phyloP scores from a whole-genome alignment of 2,113 vertebrate species.

The Psilopogon haemacephalus region DNA sequence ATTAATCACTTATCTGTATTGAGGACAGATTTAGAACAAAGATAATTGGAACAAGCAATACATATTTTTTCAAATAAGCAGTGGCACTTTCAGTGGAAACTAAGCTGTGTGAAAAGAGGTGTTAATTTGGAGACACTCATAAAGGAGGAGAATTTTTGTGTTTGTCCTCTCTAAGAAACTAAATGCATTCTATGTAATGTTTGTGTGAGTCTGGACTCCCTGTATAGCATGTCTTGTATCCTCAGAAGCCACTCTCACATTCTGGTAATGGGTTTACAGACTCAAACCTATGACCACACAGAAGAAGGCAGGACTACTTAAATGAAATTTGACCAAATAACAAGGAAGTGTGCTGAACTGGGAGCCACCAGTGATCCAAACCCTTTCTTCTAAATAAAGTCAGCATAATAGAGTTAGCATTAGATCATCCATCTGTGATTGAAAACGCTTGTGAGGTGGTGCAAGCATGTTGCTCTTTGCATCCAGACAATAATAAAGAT shows the following conservation, averaged over 20 bases:
- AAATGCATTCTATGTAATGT: not conserved
- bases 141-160: not conserved
- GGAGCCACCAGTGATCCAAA: not conserved
- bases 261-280: not conserved
- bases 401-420: not conserved
- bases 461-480: conserved; percentile 47
- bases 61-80: not conserved
- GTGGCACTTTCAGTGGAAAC: not conserved
- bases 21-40: not conserved
- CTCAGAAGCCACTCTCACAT: not conserved
- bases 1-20: not conserved
- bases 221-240: accelerated
- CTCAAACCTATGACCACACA: not conserved
- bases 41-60: not conserved
- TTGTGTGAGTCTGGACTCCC: not conserved
- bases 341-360: not conserved
- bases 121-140: not conserved
- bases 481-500: conserved; percentile 67
- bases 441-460: conserved; percentile 24
- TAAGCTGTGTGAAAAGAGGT: not conserved
- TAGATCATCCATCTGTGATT: conserved; percentile 15
- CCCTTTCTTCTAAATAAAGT: not conserved
- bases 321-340: not conserved
- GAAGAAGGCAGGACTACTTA: not conserved
- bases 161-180: not conserved